Evolutionary conservation across 2,113 vertebrate genomes (phyloP), one percentile per base, ranked within the genome.

Genomic region (Dipodomys merriami): DNA sequence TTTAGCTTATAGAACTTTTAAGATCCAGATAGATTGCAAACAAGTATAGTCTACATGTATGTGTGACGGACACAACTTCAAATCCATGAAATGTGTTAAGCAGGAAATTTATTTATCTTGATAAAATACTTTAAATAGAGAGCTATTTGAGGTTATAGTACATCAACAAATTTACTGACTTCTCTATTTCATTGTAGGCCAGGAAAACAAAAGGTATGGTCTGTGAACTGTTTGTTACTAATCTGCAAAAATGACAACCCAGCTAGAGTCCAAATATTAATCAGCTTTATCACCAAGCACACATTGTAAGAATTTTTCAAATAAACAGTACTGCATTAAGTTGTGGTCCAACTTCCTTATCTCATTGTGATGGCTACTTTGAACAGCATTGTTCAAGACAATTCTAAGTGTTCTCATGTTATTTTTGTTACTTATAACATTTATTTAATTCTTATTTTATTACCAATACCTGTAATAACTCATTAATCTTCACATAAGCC

Each of bases 401-500:
- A 29, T 83, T 87, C 67, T 62, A 82, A 57, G 62, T 33, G 30
- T 39, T 78, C 86, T n/a, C 67, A 1, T 77, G 18, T 67, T 44
- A 76, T 65, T 73, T 57, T 64, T 91, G 35, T 80, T 88, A 86
- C 81, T 74, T 90, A 71, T 69, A 95, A 82, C 15, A 53, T 13
- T 23, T 93, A 86, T 20, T 73, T 22, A 88, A 82, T 87, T 69
- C 65, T 96, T 86, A 90, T 22, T 77, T 71, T 18, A 10, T 81
- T 30, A 18, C 5, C 49, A 93, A 35, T 6, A 87, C 20, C 84
- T 60, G 22, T 10, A 79, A 29, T 62, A 80, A 95, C 19, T 69
- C 16, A 84, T 60, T 81, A 90, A 83, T 86, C 18, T 16, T 92
- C 86, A 92, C 35, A 68, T 68, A 53, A 86, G 86, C 27, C 27